A percentile compares a stretch with the other conserved stretches of the same genome.
Conservation (phyloP, 2,888 invertebrate genomes). For the Coleophora flavipennella region DNA sequence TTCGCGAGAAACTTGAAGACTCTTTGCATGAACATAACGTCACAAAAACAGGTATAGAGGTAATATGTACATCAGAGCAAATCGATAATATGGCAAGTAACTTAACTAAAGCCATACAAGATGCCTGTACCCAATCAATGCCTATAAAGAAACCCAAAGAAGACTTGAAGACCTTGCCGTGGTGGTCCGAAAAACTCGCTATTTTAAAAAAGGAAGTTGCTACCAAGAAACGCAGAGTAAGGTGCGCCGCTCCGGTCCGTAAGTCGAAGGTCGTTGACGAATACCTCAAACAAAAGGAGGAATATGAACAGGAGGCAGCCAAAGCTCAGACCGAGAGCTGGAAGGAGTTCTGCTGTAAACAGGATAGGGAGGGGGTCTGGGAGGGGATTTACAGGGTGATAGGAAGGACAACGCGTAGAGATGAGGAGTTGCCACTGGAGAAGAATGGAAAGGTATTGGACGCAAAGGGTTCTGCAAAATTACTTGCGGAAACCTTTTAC, state of each 20-base stretch:
- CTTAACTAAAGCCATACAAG: neutral
- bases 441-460: neutral
- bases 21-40: neutral
- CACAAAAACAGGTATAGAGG: neutral
- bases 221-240: conserved; percentile 1
- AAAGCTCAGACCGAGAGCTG: conserved; percentile 4
- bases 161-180: neutral
- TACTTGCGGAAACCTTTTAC: conserved; percentile 11
- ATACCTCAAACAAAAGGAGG: neutral
- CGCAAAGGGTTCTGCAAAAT: conserved; percentile 4
- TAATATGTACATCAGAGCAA: neutral
- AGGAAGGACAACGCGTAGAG: neutral
- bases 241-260: neutral
- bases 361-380: conserved; percentile 9
- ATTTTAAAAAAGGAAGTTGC: conserved; percentile 1
- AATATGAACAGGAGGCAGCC: conserved; percentile 2
- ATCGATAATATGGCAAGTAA: too few relatives aligned
- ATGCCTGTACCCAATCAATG: neutral
- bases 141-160: neutral
- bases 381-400: conserved; percentile 10
- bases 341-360: conserved; percentile 9
- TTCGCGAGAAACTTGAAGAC: neutral
- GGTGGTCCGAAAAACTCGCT: conserved; percentile 6
- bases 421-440: conserved; percentile 1
- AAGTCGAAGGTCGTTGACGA: neutral